Conservation (phyloP, 2,113 vertebrate genomes). For the Lophura nycthemera region DNA sequence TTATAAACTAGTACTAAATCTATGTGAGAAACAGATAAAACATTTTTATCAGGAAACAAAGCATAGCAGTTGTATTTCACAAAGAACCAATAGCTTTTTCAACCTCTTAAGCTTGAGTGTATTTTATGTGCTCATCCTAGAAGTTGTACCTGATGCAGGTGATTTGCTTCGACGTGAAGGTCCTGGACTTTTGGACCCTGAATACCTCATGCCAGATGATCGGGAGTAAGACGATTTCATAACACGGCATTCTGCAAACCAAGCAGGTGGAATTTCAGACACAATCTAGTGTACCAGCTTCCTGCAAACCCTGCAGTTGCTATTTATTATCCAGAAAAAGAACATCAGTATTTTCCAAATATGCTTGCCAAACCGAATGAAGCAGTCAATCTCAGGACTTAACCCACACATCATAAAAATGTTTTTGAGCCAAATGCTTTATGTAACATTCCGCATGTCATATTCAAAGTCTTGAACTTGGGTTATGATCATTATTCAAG, state of each 20-base stretch:
- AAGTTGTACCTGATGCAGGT: constrained; percentile 86
- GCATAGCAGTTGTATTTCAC: not conserved
- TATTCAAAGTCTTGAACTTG: not conserved
- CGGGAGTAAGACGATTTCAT: constrained; percentile 89
- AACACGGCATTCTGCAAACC: constrained; percentile 88
- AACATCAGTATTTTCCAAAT: not conserved
- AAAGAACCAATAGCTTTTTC: not conserved
- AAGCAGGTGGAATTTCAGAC: not conserved
- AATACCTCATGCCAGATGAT: constrained; percentile 77
- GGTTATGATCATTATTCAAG: not conserved
- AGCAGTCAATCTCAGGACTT: not conserved
- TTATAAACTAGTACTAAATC: not conserved
- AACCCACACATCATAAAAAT: not conserved
- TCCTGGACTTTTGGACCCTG: constrained; percentile 89
- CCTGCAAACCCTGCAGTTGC: not conserved
- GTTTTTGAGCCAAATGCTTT: not conserved
- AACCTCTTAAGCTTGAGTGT: not conserved
- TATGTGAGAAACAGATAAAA: not conserved
- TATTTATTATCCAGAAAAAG: not conserved
- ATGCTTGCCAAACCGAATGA: not conserved
- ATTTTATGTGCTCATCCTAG: not conserved
- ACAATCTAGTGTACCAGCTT: not conserved
- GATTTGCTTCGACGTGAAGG: constrained; percentile 91
- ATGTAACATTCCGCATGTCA: not conserved
- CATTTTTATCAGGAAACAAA: not conserved